Conservation (phyloP, 2,888 invertebrate species). For the Tenthredo notha region DNA sequence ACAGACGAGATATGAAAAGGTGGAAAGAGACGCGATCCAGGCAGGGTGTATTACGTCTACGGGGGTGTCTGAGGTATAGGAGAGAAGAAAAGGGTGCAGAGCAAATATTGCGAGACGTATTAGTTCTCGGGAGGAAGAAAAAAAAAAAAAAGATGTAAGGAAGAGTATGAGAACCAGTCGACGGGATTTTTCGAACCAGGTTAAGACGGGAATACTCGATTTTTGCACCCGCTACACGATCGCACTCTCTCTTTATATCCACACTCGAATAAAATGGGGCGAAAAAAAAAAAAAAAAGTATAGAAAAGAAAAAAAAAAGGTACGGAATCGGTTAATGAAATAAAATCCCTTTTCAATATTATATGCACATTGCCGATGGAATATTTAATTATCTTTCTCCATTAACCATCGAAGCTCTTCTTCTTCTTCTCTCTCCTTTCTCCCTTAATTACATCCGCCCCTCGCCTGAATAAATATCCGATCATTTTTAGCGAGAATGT, state of each 20-base stretch:
- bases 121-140: conserved; percentile 61
- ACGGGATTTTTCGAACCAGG: neutral
- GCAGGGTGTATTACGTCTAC: conserved; percentile 54
- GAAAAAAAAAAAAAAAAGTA: neutral
- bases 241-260: neutral
- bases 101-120: conserved; percentile 69
- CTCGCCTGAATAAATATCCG: conserved; percentile 16
- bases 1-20: conserved; percentile 58
- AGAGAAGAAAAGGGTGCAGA: conserved; percentile 50
- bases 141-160: too few relatives aligned
- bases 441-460: conserved; percentile 19
- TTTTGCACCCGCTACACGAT: neutral
- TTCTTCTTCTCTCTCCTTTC: neutral
- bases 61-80: neutral
- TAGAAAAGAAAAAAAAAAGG: neutral
- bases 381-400: neutral
- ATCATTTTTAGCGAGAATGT: neutral
- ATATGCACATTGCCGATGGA: neutral
- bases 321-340: neutral
- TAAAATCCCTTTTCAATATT: conserved; percentile 5
- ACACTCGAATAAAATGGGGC: neutral
- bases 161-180: neutral
- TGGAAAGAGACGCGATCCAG: conserved; percentile 49
- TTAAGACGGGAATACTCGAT: neutral
- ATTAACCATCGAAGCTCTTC: neutral